Evolutionary conservation across 2,113 vertebrate species (phyloP).

Genomic region (Cyprinodon variegatus): DNA sequence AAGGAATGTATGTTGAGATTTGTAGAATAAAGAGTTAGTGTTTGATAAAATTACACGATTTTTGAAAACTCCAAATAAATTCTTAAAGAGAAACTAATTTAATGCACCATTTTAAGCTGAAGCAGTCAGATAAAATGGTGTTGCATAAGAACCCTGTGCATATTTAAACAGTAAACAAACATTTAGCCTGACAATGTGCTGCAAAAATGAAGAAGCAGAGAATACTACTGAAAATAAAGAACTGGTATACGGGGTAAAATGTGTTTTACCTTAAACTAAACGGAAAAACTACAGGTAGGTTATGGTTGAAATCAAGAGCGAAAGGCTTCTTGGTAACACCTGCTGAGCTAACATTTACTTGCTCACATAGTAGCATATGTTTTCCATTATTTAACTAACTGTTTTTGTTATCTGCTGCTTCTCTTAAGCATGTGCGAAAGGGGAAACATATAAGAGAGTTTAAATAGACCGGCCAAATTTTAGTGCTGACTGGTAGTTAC

Average conservation of each 20-base stretch:
- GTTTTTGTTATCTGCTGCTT: fast-evolving
- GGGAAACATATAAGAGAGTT: neutral
- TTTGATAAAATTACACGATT: neutral
- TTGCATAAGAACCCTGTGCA: neutral
- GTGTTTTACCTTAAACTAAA: neutral
- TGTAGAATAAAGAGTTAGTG: too few species aligned
- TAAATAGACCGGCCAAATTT: slow-evolving; percentile 14
- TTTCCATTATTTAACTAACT: neutral
- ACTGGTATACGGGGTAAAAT: neutral
- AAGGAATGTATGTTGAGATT: too few species aligned
- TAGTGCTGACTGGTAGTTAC: neutral
- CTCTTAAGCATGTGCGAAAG: neutral
- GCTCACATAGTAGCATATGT: slow-evolving; percentile 13
- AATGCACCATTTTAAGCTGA: neutral
- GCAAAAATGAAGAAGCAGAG: neutral
- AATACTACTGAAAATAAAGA: neutral
- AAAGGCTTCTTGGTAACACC: slow-evolving; percentile 6
- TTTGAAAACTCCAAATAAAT: neutral
- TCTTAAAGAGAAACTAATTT: neutral
- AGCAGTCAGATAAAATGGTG: neutral
- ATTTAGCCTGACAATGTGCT: neutral
- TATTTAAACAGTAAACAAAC: slow-evolving; percentile 1
- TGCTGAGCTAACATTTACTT: slow-evolving; percentile 27
- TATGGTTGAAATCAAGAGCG: neutral
- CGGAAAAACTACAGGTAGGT: neutral